Evolutionary conservation across 30 jellyfish, hydroid and myxozoan species (phyloP), one percentile per base, ranked within the genome.

Genomic region (Mastigias papua): DNA sequence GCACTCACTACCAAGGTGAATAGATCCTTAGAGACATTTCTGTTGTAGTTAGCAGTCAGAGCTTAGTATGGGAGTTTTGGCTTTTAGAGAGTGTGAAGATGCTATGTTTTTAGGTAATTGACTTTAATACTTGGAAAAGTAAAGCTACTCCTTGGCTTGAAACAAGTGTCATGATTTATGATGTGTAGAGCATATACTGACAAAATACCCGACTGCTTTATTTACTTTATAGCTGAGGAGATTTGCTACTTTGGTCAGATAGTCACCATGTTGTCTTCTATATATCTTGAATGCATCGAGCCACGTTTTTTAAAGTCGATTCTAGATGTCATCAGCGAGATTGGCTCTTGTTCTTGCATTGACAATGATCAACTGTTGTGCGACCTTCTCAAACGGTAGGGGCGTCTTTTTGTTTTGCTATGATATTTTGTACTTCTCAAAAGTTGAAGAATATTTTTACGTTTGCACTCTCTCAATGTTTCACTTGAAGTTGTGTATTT

Each of bases 271-370:
- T 65, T 85, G 13, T 30, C 50, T 17, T 54, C 82, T 15, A 69
- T 75, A 19, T 77, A 73, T 26, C 70, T 60, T 25, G 94, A 85
- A 46, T 13, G 83, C 51, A 46, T 27, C 10, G 80, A 73, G 7
- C 49, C 28, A 26, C 26, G 63, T 34, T 10, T 58, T 26, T 25
- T 78, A 34, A 23, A n/a, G 66, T 35, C 42, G 33, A 20, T 85
- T 19, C 84, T 89, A 27, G 86, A 76, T 29, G 57, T 83, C 2
- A 63, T 90, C 48, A 28, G 57, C 19, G 94, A 83, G 19, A 67
- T 77, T 76, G 97, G 97, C 26, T 48, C 84, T 0, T 90, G 97
- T 80, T 15, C 74, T n/a, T 90, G 97, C 69, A 68, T 73, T 54
- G 92, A 81, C 32, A 62, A 34, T 32, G 97, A 90, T 74, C 94